A percentile compares a stretch with the other conserved stretches of the same genome.
Conservation (phyloP, 2,113 vertebrate genomes). For the Galbula dea region DNA sequence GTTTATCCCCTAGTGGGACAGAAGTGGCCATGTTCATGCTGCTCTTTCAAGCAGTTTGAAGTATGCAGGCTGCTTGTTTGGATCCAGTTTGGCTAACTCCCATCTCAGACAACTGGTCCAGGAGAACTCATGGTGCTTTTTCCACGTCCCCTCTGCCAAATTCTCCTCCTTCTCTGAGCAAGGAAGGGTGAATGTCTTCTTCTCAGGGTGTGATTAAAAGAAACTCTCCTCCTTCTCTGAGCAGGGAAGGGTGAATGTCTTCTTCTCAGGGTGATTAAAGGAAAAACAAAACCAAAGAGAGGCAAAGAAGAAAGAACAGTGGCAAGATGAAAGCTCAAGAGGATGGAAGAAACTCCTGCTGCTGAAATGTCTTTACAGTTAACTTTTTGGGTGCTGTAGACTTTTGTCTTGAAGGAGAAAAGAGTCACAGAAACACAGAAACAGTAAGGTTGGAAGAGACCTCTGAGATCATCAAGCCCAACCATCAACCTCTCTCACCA, state of each 20-base stretch:
- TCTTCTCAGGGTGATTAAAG: no score
- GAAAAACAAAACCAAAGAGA: neutral
- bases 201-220: no score
- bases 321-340: neutral
- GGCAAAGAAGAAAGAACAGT: neutral
- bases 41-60: neutral
- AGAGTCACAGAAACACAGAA: neutral
- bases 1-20: neutral
- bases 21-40: fast-evolving
- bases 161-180: neutral
- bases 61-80: neutral
- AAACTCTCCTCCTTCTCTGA: no score
- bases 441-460: no score
- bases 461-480: no score
- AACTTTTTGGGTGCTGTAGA: neutral
- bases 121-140: neutral
- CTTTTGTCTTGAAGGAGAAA: neutral
- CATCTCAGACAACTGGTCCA: neutral
- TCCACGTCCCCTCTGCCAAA: neutral
- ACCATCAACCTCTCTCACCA: no score
- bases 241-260: no score
- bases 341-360: neutral
- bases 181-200: neutral
- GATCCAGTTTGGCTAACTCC: neutral
- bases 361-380: neutral